Evolutionary conservation across 2,797 vertebrate genomes (phyloP).

Genomic region (Siniperca undulata): DNA sequence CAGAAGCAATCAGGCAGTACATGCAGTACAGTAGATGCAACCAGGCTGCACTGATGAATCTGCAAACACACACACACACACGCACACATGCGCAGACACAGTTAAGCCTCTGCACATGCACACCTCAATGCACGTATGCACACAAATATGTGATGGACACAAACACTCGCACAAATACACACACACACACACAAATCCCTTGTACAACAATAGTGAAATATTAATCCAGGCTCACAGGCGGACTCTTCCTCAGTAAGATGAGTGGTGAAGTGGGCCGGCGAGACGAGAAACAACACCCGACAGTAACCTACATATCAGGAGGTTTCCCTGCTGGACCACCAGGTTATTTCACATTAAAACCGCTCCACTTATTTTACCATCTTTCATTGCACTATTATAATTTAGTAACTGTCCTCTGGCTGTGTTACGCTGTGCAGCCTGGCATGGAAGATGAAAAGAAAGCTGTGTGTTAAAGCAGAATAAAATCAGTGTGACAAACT

Average conservation of each 20-base stretch:
- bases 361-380: conserved; percentile 28
- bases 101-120: conserved; percentile 27
- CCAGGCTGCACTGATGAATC: conserved; percentile 66
- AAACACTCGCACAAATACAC: neutral
- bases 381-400: conserved; percentile 5
- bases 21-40: conserved; percentile 46
- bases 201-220: conserved; percentile 70
- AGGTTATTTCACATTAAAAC: conserved; percentile 39
- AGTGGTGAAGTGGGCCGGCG: conserved; percentile 30
- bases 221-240: conserved; percentile 61
- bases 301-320: conserved; percentile 59
- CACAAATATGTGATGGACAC: conserved; percentile 15
- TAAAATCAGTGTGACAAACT: conserved; percentile 37
- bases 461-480: conserved; percentile 49
- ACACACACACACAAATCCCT: conserved; percentile 46
- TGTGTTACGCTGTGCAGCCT: neutral
- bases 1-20: conserved; percentile 41
- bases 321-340: conserved; percentile 26
- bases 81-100: neutral
- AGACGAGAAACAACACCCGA: conserved; percentile 33
- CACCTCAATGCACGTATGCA: conserved; percentile 3
- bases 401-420: conserved; percentile 28
- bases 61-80: conserved; percentile 36
- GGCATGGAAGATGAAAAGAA: conserved; percentile 42
- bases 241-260: conserved; percentile 38